Evolutionary conservation across 2,888 invertebrate genomes (phyloP).

Genomic region (Phania funesta): DNA sequence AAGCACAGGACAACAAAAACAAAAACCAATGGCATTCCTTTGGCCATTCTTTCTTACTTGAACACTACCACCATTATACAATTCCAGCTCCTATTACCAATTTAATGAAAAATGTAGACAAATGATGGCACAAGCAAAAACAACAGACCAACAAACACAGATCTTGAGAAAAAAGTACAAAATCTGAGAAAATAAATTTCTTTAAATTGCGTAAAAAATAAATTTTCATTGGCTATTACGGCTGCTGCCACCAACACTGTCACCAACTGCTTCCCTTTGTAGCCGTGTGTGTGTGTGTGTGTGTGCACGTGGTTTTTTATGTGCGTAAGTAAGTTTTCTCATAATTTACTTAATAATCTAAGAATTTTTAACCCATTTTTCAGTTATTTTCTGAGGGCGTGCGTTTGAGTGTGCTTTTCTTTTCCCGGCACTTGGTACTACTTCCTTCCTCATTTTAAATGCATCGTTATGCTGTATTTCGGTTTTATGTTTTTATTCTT

Average conservation of each 20-base stretch:
- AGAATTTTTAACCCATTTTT: slow-evolving; percentile 57
- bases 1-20: slow-evolving; percentile 19
- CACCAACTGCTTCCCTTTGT: neutral
- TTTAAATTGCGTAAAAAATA: slow-evolving; percentile 63
- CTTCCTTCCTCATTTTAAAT: slow-evolving; percentile 28
- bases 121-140: slow-evolving; percentile 14
- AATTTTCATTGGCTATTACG: slow-evolving; percentile 56
- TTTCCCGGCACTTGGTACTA: slow-evolving; percentile 35
- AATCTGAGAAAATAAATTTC: slow-evolving; percentile 37
- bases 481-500: neutral
- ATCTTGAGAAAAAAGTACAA: slow-evolving; percentile 6
- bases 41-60: slow-evolving; percentile 2
- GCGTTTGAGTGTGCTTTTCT: neutral
- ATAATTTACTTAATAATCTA: slow-evolving; percentile 59
- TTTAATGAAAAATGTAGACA: slow-evolving; percentile 61
- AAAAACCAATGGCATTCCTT: slow-evolving; percentile 40
- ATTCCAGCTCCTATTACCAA: slow-evolving; percentile 42
- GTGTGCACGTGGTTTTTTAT: no score
- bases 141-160: neutral
- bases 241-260: slow-evolving; percentile 21
- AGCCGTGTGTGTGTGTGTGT: neutral
- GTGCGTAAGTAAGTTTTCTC: slow-evolving; percentile 12
- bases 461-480: slow-evolving; percentile 23
- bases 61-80: neutral
- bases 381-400: neutral